These are phyloP conservation scores for Chionis minor DNA, from an alignment of 2,113 vertebrate genomes.

Conservation along the genomic window DNA sequence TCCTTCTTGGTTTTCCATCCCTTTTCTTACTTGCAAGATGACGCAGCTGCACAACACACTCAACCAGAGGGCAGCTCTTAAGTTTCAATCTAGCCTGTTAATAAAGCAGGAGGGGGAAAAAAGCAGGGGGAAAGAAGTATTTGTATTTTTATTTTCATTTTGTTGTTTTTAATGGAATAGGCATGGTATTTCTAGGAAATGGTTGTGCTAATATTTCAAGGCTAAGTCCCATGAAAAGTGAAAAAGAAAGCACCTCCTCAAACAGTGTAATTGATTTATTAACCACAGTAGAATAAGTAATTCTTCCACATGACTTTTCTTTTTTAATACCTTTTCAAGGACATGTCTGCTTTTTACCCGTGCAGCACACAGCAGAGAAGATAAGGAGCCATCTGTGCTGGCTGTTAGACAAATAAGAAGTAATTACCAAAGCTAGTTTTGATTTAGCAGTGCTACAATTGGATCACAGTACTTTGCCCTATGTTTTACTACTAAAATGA, in stretches of 20 bases:
- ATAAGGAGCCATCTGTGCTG: not conserved
- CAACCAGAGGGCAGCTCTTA: not conserved
- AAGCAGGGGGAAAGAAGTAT: not conserved
- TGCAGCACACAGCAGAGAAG: not conserved
- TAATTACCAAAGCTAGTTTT: slow-evolving; percentile 30
- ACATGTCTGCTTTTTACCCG: not conserved
- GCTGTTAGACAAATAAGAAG: not conserved
- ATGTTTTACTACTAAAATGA: not conserved
- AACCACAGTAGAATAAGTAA: not conserved
- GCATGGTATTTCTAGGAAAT: slow-evolving; percentile 13
- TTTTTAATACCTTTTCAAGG: slow-evolving; percentile 33
- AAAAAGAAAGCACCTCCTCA: not conserved
- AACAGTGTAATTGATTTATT: not conserved
- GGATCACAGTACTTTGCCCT: not conserved
- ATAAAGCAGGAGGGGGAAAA: not conserved
- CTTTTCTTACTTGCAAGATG: not conserved
- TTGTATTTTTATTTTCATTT: not conserved
- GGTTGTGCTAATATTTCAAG: not conserved
- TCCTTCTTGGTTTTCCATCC: not conserved
- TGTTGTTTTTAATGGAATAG: not conserved
- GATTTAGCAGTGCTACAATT: not conserved
- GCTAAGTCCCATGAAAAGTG: not conserved
- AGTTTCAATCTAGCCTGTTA: not conserved
- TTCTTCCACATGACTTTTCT: not conserved
- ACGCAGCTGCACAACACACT: not conserved